These are phyloP conservation scores for Halesus radiatus DNA, from an alignment of 1,140 invertebrate genomes.

Conservation along the genomic window DNA sequence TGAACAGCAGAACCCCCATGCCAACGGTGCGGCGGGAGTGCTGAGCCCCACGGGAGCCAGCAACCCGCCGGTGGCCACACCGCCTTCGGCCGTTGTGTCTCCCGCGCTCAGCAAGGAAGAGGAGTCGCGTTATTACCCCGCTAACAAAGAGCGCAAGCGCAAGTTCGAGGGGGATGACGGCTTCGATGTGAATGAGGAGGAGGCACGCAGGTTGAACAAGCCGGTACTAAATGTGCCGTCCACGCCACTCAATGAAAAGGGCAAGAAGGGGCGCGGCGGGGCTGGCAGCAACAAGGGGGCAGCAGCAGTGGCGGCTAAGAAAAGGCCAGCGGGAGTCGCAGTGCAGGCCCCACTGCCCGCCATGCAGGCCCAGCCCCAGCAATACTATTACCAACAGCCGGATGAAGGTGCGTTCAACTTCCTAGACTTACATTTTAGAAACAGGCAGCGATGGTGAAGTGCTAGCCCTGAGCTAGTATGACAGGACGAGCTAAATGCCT, in stretches of 20 bases:
- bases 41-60: constrained; percentile 37
- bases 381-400: constrained; percentile 71
- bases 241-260: constrained; percentile 64
- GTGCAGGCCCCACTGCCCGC: constrained; percentile 66
- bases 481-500: constrained; percentile 66
- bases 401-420: constrained; percentile 72
- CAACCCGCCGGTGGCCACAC: constrained; percentile 62
- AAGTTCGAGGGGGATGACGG: constrained; percentile 78
- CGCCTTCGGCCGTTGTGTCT: constrained; percentile 61
- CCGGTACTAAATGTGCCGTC: constrained; percentile 71
- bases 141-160: constrained; percentile 80
- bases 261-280: constrained; percentile 63
- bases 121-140: constrained; percentile 75
- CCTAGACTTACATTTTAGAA: constrained; percentile 71
- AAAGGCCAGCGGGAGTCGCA: constrained; percentile 69
- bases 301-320: constrained; percentile 63
- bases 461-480: constrained; percentile 72
- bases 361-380: constrained; percentile 66
- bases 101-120: constrained; percentile 63
- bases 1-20: constrained; percentile 53
- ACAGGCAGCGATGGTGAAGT: constrained; percentile 72
- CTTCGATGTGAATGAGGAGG: constrained; percentile 76
- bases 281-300: constrained; percentile 59
- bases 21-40: constrained; percentile 63
- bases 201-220: constrained; percentile 66